Base-by-base conservation (phyloP, 1,140 invertebrate species). In the Bombus difficillimus region DNA sequence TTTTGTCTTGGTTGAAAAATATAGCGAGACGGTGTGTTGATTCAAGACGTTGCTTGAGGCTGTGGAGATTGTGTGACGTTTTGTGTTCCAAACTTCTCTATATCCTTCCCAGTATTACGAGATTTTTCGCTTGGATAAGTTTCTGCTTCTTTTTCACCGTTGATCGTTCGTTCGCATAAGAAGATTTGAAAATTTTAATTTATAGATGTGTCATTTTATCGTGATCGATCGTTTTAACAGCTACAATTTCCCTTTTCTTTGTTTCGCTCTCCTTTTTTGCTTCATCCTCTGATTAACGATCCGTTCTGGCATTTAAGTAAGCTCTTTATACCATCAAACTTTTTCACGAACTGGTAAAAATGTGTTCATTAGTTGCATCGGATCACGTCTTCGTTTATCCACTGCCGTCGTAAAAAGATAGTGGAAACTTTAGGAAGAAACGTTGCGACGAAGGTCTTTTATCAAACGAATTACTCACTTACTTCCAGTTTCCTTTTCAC, bases 1-100 rank as follows among this genome's bases (percentile, higher is more conserved):
- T 53, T 80, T 80, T 80, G 78, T 80, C 47, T 80, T 69, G 41
- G 41, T 80, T n/a, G 78, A 69, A 47, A 80, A 69, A 80, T 41
- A 47, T 15, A 12, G n/a, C 10, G 10, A 25, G 8, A 9, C 32
- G 13, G 3, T 32, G 12, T 66, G 64, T 80, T 69, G 64, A 71
- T 80, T 34, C 78, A 80, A 80, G 64, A 80, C 78, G 64, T 53
- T 69, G 43, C 78, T n/a, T 0, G 6, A 37, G 78, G 78, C 78
- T 53, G 57, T 37, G 22, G 5, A 18, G 57, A 22, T 53, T 47
- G 32, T n/a, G 25, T 47, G 64, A 69, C n/a, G 43, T 53, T 80
- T 39, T 37, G 3, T n/a, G 64, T 32, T 37, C 28, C 5, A 39
- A n/a, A 28, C 22, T 28, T n/a, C 47, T 47, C 5, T 5, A 13